Evolutionary conservation across 1,140 invertebrate genomes (phyloP).

Genomic region (Melitaea cinxia): DNA sequence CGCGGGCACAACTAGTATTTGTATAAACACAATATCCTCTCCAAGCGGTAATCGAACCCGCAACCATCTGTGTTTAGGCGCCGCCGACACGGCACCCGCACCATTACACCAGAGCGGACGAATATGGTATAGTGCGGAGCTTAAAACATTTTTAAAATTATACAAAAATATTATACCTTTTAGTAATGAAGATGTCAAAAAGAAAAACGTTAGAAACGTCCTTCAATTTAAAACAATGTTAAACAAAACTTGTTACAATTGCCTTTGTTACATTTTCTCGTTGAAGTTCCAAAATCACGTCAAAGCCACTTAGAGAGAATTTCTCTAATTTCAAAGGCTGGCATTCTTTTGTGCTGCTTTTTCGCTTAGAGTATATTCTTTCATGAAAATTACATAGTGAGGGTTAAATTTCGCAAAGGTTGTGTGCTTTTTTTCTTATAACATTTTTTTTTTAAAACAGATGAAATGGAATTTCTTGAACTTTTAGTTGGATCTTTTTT

Average conservation of each 20-base stretch:
- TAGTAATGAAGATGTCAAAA: too few relatives aligned
- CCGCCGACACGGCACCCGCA: too few relatives aligned
- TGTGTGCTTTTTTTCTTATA: background rate
- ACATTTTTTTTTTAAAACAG: background rate
- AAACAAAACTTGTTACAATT: background rate
- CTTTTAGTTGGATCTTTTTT: too few relatives aligned
- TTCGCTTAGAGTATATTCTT: background rate
- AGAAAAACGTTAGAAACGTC: background rate
- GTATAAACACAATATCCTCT: too few relatives aligned
- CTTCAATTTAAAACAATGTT: conserved; percentile 3
- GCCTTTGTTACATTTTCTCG: background rate
- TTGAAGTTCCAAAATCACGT: background rate
- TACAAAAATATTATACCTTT: too few relatives aligned
- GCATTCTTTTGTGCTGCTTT: conserved; percentile 3
- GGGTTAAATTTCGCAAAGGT: background rate
- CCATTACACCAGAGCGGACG: too few relatives aligned
- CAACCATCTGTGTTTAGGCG: too few relatives aligned
- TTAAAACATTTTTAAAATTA: too few relatives aligned
- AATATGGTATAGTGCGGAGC: too few relatives aligned
- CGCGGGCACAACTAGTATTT: too few relatives aligned
- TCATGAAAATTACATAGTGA: background rate
- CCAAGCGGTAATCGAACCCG: too few relatives aligned
- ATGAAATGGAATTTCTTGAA: too few relatives aligned
- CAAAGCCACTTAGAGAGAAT: conserved; percentile 8
- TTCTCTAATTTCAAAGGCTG: conserved; percentile 11